Percentiles rank a stretch among this genome's conserved stretches.
These are phyloP conservation scores for Drosophila nigromelanica DNA, from an alignment of 1,140 invertebrate genomes.

Conservation along the genomic window DNA sequence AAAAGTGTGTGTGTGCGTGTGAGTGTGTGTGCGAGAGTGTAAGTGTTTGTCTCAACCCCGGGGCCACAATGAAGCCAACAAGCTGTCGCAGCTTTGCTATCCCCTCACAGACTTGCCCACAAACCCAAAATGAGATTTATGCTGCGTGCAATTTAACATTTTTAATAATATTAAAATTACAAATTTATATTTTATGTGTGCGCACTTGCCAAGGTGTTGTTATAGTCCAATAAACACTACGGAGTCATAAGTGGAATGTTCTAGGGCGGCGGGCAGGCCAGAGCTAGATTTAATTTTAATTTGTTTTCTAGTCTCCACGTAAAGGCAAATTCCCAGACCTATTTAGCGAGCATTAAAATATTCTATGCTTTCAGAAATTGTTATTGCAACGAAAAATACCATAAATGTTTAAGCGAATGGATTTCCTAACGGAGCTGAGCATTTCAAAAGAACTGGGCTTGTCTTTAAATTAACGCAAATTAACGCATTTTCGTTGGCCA, in stretches of 20 bases:
- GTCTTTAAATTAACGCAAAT: neutral
- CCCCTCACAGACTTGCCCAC: constrained; percentile 2
- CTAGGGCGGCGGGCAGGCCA: constrained; percentile 1
- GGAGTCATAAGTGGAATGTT: neutral
- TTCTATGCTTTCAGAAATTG: neutral
- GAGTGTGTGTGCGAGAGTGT: constrained; percentile 3
- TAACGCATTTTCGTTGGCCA: neutral
- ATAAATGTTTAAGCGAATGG: neutral
- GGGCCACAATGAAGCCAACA: constrained; percentile 59
- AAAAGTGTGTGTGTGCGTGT: constrained; percentile 19
- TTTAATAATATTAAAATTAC: constrained; percentile 82
- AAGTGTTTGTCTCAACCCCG: constrained; percentile 40
- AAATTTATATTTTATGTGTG: constrained; percentile 66
- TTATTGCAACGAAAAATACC: neutral
- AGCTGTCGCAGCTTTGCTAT: constrained; percentile 55
- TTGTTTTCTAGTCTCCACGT: constrained; percentile 21
- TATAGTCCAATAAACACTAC: constrained; percentile 69
- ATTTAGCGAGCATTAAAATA: too few species aligned
- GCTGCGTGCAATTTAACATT: constrained; percentile 75
- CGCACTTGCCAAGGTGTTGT: constrained; percentile 51
- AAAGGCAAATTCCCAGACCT: too few species aligned
- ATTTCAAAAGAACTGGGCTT: neutral
- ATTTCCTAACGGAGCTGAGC: neutral
- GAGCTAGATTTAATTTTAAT: constrained; percentile 56
- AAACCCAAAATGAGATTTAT: constrained; percentile 70